Conservation (phyloP, 2,797 vertebrate genomes). For the Spheniscus humboldti region DNA sequence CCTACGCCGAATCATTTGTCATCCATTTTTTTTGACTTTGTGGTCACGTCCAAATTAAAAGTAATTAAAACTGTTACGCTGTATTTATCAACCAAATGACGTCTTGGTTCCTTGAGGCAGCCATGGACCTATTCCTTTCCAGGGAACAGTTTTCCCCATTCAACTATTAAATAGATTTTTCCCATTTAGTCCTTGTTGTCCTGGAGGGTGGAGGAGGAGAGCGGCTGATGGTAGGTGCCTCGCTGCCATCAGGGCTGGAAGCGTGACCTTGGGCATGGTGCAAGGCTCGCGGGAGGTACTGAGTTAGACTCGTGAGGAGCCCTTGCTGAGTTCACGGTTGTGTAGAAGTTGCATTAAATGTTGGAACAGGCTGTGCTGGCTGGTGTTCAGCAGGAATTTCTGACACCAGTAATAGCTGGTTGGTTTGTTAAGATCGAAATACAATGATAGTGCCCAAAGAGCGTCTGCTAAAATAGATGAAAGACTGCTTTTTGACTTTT, state of each 20-base stretch:
- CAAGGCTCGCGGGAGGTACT: too few species aligned
- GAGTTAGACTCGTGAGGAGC: neutral
- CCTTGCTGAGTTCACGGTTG: neutral
- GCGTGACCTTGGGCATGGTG: rapidly evolving
- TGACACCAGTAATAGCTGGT: neutral
- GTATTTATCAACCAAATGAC: neutral
- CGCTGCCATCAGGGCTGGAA: neutral
- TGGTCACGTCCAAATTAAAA: neutral
- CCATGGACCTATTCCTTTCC: neutral
- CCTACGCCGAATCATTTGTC: neutral
- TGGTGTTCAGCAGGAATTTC: neutral
- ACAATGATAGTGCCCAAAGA: neutral
- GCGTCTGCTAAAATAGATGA: neutral
- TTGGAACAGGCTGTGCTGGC: neutral
- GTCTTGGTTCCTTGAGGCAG: neutral
- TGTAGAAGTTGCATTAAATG: neutral
- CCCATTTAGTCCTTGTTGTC: neutral
- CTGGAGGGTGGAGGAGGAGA: neutral
- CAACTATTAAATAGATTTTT: neutral
- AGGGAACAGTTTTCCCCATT: neutral
- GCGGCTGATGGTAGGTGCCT: neutral
- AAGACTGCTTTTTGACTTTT: neutral
- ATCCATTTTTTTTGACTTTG: neutral
- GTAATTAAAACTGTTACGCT: neutral
- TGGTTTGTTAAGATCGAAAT: neutral